phyloP scores from a whole-genome alignment of 2,797 vertebrate species.

The Petrocephalus schoutedeni region DNA sequence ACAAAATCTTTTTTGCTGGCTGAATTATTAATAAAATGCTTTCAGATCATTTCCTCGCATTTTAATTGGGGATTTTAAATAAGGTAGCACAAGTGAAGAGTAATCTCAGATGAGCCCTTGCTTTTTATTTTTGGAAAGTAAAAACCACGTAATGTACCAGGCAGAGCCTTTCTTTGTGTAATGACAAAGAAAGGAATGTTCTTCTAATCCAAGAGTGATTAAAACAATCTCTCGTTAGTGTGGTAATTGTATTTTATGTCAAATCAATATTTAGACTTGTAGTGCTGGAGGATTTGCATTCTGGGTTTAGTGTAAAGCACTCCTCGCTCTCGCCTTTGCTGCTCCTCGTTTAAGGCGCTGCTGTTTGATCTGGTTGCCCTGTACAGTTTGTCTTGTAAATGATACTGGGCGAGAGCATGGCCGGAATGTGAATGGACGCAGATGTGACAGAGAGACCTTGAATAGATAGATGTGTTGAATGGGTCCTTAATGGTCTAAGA shows the following conservation, averaged over 20 bases:
- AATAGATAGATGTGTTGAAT: background rate
- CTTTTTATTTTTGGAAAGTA: background rate
- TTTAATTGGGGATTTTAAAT: slow-evolving; percentile 1
- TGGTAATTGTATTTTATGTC: slow-evolving; percentile 52
- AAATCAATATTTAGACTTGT: slow-evolving; percentile 43
- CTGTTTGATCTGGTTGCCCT: slow-evolving; percentile 11
- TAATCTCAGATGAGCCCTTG: background rate
- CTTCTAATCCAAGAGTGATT: slow-evolving; percentile 51
- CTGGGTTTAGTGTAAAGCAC: slow-evolving; percentile 33
- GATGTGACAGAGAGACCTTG: background rate
- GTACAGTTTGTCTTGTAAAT: background rate
- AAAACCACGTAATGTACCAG: slow-evolving; percentile 1
- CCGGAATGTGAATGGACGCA: background rate
- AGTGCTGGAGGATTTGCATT: slow-evolving; percentile 38
- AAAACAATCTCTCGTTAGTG: slow-evolving; percentile 52
- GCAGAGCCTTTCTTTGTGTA: background rate
- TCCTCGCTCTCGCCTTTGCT: background rate
- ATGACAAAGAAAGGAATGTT: background rate
- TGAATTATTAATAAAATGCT: background rate
- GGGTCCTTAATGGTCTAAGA: background rate
- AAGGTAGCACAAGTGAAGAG: background rate
- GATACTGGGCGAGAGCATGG: background rate
- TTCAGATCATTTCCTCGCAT: background rate
- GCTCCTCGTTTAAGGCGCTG: background rate
- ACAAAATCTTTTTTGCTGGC: background rate